Base-by-base conservation (phyloP, 2,113 vertebrate species). In the Pseudorasbora parva region DNA sequence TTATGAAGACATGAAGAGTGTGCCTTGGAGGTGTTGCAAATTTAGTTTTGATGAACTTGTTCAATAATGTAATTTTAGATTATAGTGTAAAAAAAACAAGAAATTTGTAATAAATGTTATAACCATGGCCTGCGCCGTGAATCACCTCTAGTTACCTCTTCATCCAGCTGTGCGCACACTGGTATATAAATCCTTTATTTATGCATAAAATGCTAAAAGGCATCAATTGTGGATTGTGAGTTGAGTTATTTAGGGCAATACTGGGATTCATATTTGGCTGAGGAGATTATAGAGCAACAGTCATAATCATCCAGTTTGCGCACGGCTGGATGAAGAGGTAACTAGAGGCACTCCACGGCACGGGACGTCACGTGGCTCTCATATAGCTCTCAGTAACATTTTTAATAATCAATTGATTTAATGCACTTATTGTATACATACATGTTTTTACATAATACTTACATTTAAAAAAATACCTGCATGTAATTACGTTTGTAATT, bases 201-300 rank as follows among this genome's bases (percentile, higher is more conserved):
- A 37, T 30, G 5, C 19, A 41, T n/a, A 0, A 43, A 37, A 37
- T 56, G 51, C 49, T 76, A n/a, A 56, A 74, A 25, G 7, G 71
- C 45, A 43, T 43, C 27, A 19, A 8, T 33, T 75, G 33, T 78
- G 75, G 54, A 84, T 72, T 78, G 15, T 72, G 9, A 76, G 54
- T 49, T 72, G 49, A 66, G 49, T 78, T 84, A 84, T 79, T 73
- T 79, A 84, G 76, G 64, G 69, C 64, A 84, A 59, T 51, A 73
- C 51, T 79, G 19, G 14, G 21, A 49, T 73, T 56, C 83, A 73
- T 69, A 49, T 80, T 62, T 25, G 21, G 56, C 45, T 51, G 43
- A 84, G 83, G 7, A 84, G 76, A 84, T 84, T 73, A 85, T 54
- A 54, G 17, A 54, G 76, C 75, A 56, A 11, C 64, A 84, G 47